phyloP scores from a whole-genome alignment of 1,140 invertebrate species.

The Macrotrachela quadricornifera region DNA sequence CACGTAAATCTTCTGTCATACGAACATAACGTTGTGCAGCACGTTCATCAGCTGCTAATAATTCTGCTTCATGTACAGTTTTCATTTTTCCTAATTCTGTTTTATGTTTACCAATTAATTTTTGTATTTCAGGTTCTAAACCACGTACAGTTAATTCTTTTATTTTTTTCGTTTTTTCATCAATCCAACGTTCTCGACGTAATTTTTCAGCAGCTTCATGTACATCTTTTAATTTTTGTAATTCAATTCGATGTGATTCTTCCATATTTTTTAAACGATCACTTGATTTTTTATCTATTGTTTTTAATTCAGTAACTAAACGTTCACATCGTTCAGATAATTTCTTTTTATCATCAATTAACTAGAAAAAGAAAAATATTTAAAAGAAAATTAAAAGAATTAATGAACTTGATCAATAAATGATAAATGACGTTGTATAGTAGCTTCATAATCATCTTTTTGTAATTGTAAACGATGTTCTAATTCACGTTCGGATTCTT shows the following conservation, averaged over 20 bases:
- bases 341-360: conserved; percentile 30
- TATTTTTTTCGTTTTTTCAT: conserved; percentile 32
- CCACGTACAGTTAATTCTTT: conserved; percentile 34
- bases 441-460: conserved; percentile 30
- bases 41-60: conserved; percentile 26
- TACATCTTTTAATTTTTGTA: conserved; percentile 28
- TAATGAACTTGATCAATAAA: conserved; percentile 33
- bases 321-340: conserved; percentile 28
- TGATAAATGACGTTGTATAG: conserved; percentile 27
- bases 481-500: conserved; percentile 29
- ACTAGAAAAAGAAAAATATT: conserved; percentile 12
- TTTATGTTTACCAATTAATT: conserved; percentile 30
- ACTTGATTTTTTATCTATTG: conserved; percentile 24
- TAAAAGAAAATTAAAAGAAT: too few relatives aligned
- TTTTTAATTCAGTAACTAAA: conserved; percentile 26
- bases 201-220: conserved; percentile 28
- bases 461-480: conserved; percentile 16
- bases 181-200: conserved; percentile 30
- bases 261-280: conserved; percentile 22
- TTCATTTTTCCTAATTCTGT: conserved; percentile 28
- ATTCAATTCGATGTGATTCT: conserved; percentile 21
- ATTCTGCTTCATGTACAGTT: conserved; percentile 27
- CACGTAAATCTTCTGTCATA: conserved; percentile 28
- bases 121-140: conserved; percentile 30
- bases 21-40: conserved; percentile 25